Base-by-base conservation (phyloP, 2,888 invertebrate species). In the Tiliacea citrago region DNA sequence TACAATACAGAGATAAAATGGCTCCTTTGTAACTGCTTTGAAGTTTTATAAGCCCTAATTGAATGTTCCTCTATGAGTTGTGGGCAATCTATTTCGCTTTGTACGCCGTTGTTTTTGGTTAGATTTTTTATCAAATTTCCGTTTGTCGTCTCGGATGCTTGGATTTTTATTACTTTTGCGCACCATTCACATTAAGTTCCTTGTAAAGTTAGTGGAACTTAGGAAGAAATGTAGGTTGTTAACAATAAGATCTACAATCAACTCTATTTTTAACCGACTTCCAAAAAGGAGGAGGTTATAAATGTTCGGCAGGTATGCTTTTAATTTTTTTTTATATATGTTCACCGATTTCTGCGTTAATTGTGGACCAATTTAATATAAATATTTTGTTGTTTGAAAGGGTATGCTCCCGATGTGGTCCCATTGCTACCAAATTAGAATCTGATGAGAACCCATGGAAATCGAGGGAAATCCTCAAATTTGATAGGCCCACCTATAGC, bases 1-100 rank as follows among this genome's bases (percentile, higher is more conserved):
- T 80, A 82, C 62, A 73, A 71, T 39, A 68, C 65, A 68, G 49
- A 78, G 60, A 82, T 67, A 39, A 42, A 79, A 77, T 76, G 35
- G 58, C 29, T 71, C 24, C 58, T 60, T 75, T 79, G 70, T 72
- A 29, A 72, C 47, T 68, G 60, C 72, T 84, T 76, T 78, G 73
- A 78, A 75, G 74, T 73, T 71, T 61, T 42, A 49, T 68, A 62
- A 72, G 61, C 29, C 60, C n/a, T 77, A 77, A 75, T 82, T 73
- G 73, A 81, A 81, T 67, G 68, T 73, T 62, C n/a, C 35, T 78
- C 70, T 73, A 69, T 58, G 55, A 74, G 35, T 67, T 67, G 69
- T 65, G 21, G 16, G 18, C 57, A n/a, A n/a, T n/a, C n/a, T n/a
- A n/a, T n/a, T n/a, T n/a, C 53, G 51, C 47, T 69, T 80, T 63